phyloP scores from a whole-genome alignment of 2,797 vertebrate species.

The Lepidocolaptes lacrymiger region DNA sequence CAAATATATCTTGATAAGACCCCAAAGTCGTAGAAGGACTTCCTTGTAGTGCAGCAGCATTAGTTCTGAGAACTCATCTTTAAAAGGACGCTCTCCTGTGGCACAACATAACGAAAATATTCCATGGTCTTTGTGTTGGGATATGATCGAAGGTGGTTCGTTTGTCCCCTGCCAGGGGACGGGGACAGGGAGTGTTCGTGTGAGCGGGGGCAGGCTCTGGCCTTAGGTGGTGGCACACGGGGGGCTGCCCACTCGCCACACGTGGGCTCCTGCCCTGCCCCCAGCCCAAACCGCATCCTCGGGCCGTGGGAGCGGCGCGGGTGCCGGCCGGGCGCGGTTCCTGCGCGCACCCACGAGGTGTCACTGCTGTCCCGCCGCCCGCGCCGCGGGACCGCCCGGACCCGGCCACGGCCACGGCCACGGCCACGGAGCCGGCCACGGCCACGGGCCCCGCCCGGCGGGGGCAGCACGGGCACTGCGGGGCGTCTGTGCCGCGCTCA shows the following conservation, averaged over 20 bases:
- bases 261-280: fast-evolving
- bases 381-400: not conserved
- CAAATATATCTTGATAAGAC: not conserved
- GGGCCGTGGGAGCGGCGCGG: not conserved
- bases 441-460: no score
- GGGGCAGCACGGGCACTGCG: not conserved
- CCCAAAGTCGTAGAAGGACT: not conserved
- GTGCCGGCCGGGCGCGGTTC: not conserved
- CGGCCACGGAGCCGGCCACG: no score
- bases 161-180: not conserved
- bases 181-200: not conserved
- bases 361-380: not conserved
- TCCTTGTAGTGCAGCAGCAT: fast-evolving
- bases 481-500: fast-evolving
- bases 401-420: no score
- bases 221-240: not conserved
- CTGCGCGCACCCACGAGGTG: not conserved
- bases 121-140: fast-evolving
- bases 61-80: fast-evolving
- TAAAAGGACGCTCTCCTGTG: fast-evolving
- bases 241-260: not conserved
- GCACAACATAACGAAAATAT: not conserved
- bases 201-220: not conserved
- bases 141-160: fast-evolving
- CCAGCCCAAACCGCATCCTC: fast-evolving